Conservation (phyloP, 2,797 vertebrate genomes). For the Mormyrus hasselquistii region DNA sequence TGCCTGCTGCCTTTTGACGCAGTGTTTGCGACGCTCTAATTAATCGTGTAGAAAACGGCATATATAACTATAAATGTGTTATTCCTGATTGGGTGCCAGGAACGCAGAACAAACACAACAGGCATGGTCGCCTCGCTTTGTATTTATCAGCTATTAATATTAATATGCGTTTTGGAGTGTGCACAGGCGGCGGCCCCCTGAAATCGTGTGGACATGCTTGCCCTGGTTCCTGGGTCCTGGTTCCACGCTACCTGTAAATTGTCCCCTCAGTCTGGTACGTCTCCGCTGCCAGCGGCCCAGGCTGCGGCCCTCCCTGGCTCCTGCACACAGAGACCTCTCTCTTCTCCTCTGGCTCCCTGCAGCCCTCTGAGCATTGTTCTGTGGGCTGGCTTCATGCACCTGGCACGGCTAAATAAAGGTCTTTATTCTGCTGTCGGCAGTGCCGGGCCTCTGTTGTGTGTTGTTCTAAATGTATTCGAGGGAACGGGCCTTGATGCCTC, state of each 20-base stretch:
- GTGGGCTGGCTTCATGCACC: conserved; percentile 21
- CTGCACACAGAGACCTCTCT: conserved; percentile 18
- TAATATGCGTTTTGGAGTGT: neutral
- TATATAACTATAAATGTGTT: conserved; percentile 37
- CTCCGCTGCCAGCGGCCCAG: neutral
- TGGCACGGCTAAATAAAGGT: conserved; percentile 26
- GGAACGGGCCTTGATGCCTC: neutral
- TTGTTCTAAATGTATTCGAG: neutral
- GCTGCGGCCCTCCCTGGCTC: neutral
- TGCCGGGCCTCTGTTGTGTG: conserved; percentile 13
- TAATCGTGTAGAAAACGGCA: conserved; percentile 33
- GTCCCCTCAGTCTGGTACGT: neutral
- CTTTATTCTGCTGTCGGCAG: conserved; percentile 21
- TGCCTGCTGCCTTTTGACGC: conserved; percentile 26
- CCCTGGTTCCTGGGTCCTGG: neutral
- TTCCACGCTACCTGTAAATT: neutral
- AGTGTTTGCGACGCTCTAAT: conserved; percentile 32
- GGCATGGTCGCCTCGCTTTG: neutral
- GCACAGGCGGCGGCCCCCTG: neutral
- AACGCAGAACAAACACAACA: neutral
- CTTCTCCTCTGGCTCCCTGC: conserved; percentile 5
- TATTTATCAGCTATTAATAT: neutral
- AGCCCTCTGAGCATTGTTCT: conserved; percentile 23
- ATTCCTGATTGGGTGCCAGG: conserved; percentile 26
- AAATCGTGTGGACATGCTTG: neutral